Evolutionary conservation across 2,797 vertebrate species (phyloP).

Genomic region (Chelmon rostratus): DNA sequence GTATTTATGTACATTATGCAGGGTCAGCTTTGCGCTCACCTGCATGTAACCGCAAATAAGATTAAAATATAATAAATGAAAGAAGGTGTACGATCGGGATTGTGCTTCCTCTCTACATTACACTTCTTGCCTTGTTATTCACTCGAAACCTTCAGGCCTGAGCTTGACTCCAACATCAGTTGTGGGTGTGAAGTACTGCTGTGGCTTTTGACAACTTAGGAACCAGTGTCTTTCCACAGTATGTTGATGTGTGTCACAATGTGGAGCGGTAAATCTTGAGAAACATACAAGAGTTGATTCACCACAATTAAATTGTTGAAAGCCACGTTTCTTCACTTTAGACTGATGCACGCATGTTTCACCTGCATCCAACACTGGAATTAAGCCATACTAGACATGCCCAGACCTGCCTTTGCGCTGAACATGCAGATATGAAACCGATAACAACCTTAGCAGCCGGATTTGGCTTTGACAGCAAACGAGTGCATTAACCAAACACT

Average conservation of each 20-base stretch:
- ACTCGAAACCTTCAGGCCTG: neutral
- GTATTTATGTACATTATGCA: constrained; percentile 17
- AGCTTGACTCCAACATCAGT: neutral
- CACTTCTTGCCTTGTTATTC: neutral
- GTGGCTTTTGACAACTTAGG: neutral
- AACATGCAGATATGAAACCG: neutral
- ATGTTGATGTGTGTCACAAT: neutral
- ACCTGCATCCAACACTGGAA: neutral
- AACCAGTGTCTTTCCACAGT: neutral
- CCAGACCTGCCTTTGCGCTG: neutral
- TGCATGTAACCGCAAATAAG: neutral
- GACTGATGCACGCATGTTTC: neutral
- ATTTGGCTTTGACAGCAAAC: constrained; percentile 16
- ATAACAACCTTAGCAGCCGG: neutral
- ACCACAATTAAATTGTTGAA: neutral
- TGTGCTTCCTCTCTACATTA: neutral
- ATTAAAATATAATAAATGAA: constrained; percentile 17
- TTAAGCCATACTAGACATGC: neutral
- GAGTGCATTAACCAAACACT: neutral
- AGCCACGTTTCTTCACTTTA: neutral
- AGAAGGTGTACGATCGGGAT: neutral
- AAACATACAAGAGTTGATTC: constrained; percentile 2
- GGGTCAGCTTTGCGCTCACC: constrained; percentile 24
- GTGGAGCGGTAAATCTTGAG: neutral
- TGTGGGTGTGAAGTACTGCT: neutral